Base-by-base conservation (phyloP, 2,113 vertebrate genomes). In the Taxidea taxus region DNA sequence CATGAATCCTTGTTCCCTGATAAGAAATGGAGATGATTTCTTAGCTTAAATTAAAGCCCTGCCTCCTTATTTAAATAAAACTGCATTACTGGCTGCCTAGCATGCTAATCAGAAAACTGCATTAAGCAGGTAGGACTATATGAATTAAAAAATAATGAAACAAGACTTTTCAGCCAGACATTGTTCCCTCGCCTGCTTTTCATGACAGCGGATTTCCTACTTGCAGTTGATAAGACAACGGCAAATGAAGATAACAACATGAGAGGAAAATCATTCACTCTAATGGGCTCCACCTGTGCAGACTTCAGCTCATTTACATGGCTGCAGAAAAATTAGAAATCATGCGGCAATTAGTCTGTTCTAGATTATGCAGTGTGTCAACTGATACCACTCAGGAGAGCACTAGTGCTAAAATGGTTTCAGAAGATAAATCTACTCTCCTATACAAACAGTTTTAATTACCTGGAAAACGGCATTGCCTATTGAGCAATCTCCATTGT, bases 141-240 rank as follows among this genome's bases (percentile, higher is more conserved):
- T 98, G 99, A 99, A 99, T 99, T 99, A 99, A 99, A 99, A 99
- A 99, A 99, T 99, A 99, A 99, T 99, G 98, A 98, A 99, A 99
- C 99, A 99, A 98, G 99, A 98, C 99, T 99, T 99, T 99, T 98
- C 99, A 99, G 99, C 99, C 99, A 99, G 99, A 99, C 99, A 98
- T 99, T 99, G 98, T 99, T 99, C 98, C 98, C 98, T 98, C 34
- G 98, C 96, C 97, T 98, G 98, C 98, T 98, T 99, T 99, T 99
- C 98, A 98, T 98, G 98, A 99, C 99, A 98, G 99, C 99, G 97
- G 98, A 99, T 98, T 98, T 98, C 98, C 98, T 98, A 98, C 98
- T 98, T 97, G 86, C 97, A 98, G 98, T 97, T 98, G 98, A 99
- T 99, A 99, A 98, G 99, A 99, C 98, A 98, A 98, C 98, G 95